Evolutionary conservation across 2,888 invertebrate genomes (phyloP), one percentile per base, ranked within the genome.

Genomic region (Sesia apiformis): DNA sequence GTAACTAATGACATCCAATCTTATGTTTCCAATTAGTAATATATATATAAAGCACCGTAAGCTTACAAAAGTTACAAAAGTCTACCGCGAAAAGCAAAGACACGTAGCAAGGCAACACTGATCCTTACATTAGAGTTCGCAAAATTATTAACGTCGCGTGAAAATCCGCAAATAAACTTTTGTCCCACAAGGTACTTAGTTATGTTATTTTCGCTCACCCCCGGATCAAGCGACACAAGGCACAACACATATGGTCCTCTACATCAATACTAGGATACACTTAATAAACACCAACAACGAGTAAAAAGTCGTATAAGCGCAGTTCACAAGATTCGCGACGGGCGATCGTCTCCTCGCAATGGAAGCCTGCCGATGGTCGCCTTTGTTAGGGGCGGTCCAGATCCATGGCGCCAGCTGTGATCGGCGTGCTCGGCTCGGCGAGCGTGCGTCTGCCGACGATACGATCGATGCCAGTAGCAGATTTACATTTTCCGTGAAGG

Each of bases 41-140:
- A 73, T 69, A 73, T 69, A 69, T 77, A 73, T 67, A 71, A 85
- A 87, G 87, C 87, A 88, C 86, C 85, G 74, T 77, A 81, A 82
- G 80, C 80, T 81, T 78, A 74, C 67, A 72, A 50, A 46, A 46
- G 7, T 46, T 46, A 50, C 39, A 80, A 23, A 23, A 67, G 73
- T 78, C 74, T 79, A 83, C 76, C 78, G 85, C 86, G 81, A 81
- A 77, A 79, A 87, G 83, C 85, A 85, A 88, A 86, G 88, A 87
- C 88, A 89, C 89, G 78, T 81, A 84, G 84, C 88, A 89, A 89
- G 89, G 89, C 89, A 88, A 87, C 87, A 87, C 83, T 76, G 80
- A 84, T 79, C 66, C 68, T 76, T 82, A 84, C 71, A 73, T 72
- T 78, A 77, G 70, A 63, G 66, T 76, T 69, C 77, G 72, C 73